Evolutionary conservation across 2,113 vertebrate genomes (phyloP).

Genomic region (Rhinolophus sinicus): DNA sequence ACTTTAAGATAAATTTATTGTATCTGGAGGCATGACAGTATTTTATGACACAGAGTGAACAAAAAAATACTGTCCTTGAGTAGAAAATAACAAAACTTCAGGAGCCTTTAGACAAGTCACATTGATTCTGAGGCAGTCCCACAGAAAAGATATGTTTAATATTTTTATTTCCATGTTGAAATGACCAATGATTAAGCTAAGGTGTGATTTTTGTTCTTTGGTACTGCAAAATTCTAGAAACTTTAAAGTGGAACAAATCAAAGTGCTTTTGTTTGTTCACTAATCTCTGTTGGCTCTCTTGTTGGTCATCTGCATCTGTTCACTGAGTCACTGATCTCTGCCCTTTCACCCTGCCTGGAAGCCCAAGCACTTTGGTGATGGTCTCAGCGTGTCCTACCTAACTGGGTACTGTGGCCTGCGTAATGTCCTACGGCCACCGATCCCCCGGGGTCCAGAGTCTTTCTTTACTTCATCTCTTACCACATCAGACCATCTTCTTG

Average conservation of each 20-base stretch:
- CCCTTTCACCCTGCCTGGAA: neutral
- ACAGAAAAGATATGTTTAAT: neutral
- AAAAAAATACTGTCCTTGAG: neutral
- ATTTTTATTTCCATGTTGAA: neutral
- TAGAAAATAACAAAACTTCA: slow-evolving; percentile 38
- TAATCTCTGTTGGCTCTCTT: neutral
- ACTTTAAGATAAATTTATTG: slow-evolving; percentile 15
- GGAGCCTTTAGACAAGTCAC: neutral
- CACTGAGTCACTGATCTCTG: neutral
- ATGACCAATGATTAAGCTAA: slow-evolving; percentile 23
- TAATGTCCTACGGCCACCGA: neutral
- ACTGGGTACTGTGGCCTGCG: neutral
- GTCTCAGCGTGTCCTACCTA: neutral
- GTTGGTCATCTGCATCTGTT: neutral
- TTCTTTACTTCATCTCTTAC: neutral
- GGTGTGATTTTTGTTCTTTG: slow-evolving; percentile 1
- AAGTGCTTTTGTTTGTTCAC: neutral
- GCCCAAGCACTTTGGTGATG: neutral
- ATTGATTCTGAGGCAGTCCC: neutral
- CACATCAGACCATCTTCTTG: neutral
- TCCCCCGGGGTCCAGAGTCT: neutral
- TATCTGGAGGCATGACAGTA: neutral
- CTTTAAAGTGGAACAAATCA: neutral
- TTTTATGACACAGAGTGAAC: neutral
- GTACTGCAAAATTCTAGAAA: neutral